These are phyloP conservation scores for Iselma pallidipennis DNA, from an alignment of 2,888 invertebrate genomes.

Conservation along the genomic window DNA sequence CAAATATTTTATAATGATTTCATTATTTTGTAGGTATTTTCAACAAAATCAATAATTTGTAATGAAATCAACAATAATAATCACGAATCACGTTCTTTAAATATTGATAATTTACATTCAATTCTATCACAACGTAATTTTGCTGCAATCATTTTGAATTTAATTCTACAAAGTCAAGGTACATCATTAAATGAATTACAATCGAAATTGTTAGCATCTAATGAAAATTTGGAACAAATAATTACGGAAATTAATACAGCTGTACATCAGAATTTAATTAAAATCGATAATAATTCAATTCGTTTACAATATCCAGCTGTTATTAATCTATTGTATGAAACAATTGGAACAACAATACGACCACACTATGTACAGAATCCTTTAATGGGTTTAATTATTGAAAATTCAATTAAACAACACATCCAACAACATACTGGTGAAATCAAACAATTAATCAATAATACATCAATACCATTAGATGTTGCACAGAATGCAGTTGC, in stretches of 20 bases:
- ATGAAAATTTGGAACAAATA: constrained; percentile 1
- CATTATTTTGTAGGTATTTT: neutral
- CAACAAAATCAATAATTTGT: neutral
- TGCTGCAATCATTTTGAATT: neutral
- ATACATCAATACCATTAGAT: neutral
- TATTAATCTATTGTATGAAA: neutral
- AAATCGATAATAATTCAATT: constrained; percentile 1
- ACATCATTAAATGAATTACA: constrained; percentile 6
- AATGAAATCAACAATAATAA: neutral
- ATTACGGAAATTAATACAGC: constrained; percentile 5
- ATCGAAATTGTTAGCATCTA: neutral
- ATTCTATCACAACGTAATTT: neutral
- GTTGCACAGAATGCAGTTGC: neutral
- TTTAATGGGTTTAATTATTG: neutral
- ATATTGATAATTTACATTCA: neutral
- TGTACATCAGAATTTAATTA: constrained; percentile 1
- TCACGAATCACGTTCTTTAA: neutral
- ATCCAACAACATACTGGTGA: neutral
- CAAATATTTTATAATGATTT: too few relatives aligned
- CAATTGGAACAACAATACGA: neutral
- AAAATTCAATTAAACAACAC: neutral
- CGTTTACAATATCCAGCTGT: too few relatives aligned
- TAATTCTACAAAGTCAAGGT: constrained; percentile 4
- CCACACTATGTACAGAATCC: neutral
- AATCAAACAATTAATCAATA: neutral